phyloP scores from a whole-genome alignment of 2,113 vertebrate species.

The Grammomys dolichurus region DNA sequence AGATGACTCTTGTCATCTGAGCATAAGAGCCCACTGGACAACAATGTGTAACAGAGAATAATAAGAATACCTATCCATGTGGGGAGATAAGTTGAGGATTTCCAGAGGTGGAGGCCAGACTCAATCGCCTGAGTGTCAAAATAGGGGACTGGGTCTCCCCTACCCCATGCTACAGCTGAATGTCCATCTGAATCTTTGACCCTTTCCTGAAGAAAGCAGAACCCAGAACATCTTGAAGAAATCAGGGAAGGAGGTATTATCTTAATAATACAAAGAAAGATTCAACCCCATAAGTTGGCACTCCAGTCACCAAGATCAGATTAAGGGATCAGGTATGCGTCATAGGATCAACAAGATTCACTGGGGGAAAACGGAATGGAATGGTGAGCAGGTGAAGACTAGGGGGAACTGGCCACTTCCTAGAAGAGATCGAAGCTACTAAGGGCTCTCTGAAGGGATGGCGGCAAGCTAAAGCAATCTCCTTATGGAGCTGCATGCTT shows the following conservation, averaged over 20 bases:
- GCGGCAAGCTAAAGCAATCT: background rate
- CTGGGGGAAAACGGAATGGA: background rate
- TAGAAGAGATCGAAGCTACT: background rate
- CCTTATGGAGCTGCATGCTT: background rate
- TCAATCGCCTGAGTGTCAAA: background rate
- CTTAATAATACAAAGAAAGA: background rate
- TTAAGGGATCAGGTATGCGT: background rate
- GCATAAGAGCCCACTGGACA: background rate
- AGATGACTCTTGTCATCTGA: conserved; percentile 19
- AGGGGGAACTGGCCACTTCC: background rate
- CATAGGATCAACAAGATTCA: background rate
- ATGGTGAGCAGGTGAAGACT: background rate
- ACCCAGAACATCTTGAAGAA: conserved; percentile 21
- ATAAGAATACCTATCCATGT: background rate
- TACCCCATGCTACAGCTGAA: background rate
- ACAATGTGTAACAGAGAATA: background rate
- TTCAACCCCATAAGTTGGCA: background rate
- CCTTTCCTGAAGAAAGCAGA: background rate
- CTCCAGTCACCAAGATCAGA: background rate
- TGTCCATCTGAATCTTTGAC: conserved; percentile 3
- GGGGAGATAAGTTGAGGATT: background rate
- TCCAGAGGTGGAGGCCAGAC: background rate
- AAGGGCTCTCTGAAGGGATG: background rate
- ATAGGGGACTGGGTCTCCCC: background rate
- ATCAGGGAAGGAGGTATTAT: background rate